Evolutionary conservation across 2,113 vertebrate genomes (phyloP), one percentile per base, ranked within the genome.

Genomic region (Gopherus flavomarginatus): DNA sequence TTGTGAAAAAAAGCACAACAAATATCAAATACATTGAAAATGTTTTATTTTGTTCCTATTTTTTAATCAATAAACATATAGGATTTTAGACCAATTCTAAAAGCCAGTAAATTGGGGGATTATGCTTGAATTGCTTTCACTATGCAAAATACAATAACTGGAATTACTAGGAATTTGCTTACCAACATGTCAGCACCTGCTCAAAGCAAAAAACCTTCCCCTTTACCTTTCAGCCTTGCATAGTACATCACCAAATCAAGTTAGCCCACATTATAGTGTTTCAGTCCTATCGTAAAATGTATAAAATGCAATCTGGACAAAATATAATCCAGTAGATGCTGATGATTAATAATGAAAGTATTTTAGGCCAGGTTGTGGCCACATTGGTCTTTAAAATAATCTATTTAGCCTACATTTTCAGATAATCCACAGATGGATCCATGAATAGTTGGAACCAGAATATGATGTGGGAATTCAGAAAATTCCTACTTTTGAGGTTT

Each of bases 21-120:
- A 89, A 90, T 38, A 87, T 95, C 80, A 81, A 44, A 62, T 80
- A 62, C 78, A 93, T 93, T 69, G 85, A 38, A 89, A 52, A 89
- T 89, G 26, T 89, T 94, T 90, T 35, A 56, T 91, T 94, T 47
- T 83, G 31, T 86, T 44, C 26, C 26, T 17, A 72, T 24, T 29
- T 84, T 89, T 12, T 44, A 9, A 65, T 35, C 31, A 57, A 86
- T 88, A 95, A 94, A 94, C 24, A 13, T 89, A 52, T 31, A 83
- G 65, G 85, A 81, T 31, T 92, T 22, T 89, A 42, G n/a, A 42
- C 72, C 38, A 75, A 42, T 22, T 75, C 38, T 75, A 75, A 75
- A 42, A 21, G 54, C 75, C 85, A 91, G 54, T 69, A 94, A 82
- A 65, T n/a, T 59, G 62, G 24, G 87, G 5, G 50, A 49, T 1